Evolutionary conservation across 2,888 invertebrate genomes (phyloP).

Genomic region (Julus scanicus): DNA sequence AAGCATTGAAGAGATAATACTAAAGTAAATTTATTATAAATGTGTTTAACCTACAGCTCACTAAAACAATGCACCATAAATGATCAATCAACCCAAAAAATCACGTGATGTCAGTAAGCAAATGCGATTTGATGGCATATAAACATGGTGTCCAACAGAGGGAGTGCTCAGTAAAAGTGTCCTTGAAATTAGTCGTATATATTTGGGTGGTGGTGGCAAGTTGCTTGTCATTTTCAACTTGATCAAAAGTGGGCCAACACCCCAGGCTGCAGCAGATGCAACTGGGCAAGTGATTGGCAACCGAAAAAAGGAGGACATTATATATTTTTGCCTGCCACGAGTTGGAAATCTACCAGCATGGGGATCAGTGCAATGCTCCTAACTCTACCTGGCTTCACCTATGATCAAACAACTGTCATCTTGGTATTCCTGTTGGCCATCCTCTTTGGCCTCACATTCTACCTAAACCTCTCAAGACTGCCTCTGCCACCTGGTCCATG

Average conservation of each 20-base stretch:
- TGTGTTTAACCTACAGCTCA: too few relatives aligned
- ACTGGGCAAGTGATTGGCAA: background rate
- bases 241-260: conserved; percentile 17
- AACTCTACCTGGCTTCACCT: background rate
- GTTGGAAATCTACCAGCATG: conserved; percentile 6
- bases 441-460: background rate
- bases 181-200: conserved; percentile 4
- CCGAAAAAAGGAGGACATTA: background rate
- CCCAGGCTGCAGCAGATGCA: conserved; percentile 16
- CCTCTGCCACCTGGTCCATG: conserved; percentile 57
- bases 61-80: too few relatives aligned
- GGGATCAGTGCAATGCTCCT: conserved; percentile 8
- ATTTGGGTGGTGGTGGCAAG: conserved; percentile 16
- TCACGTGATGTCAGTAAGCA: background rate
- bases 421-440: conserved; percentile 7
- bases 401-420: conserved; percentile 4
- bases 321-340: background rate
- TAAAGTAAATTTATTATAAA: too few relatives aligned
- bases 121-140: background rate
- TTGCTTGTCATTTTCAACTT: conserved; percentile 3
- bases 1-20: too few relatives aligned
- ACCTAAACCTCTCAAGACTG: background rate
- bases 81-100: background rate
- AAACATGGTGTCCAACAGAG: background rate
- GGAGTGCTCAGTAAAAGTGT: conserved; percentile 21